These are phyloP conservation scores for Dione juno DNA, from an alignment of 2,888 invertebrate genomes.

Conservation along the genomic window DNA sequence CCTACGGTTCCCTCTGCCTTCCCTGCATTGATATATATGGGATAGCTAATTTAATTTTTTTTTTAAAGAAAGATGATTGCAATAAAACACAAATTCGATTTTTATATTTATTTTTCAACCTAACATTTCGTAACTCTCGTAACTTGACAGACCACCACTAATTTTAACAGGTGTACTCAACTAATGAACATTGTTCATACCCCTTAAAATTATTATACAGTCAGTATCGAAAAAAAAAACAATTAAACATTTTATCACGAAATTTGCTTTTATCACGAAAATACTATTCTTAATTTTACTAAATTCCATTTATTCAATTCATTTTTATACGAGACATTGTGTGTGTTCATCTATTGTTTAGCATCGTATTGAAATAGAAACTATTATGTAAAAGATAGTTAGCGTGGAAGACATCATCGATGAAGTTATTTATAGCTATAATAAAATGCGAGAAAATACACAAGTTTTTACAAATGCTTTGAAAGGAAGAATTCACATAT, in stretches of 20 bases:
- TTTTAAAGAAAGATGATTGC: too few relatives aligned
- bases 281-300: slow-evolving; percentile 77
- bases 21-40: too few relatives aligned
- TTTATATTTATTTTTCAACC: slow-evolving; percentile 81
- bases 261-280: slow-evolving; percentile 82
- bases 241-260: slow-evolving; percentile 79
- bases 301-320: slow-evolving; percentile 80
- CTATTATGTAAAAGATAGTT: slow-evolving; percentile 28
- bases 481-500: neutral
- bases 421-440: slow-evolving; percentile 20
- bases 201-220: slow-evolving; percentile 77
- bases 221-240: slow-evolving; percentile 80
- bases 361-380: slow-evolving; percentile 28
- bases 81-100: slow-evolving; percentile 66
- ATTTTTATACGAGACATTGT: slow-evolving; percentile 40
- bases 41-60: too few relatives aligned
- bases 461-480: slow-evolving; percentile 14
- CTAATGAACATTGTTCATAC: slow-evolving; percentile 83
- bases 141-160: slow-evolving; percentile 81
- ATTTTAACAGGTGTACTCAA: slow-evolving; percentile 78
- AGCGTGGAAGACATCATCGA: slow-evolving; percentile 38
- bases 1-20: too few relatives aligned
- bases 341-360: slow-evolving; percentile 30
- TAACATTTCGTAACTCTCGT: slow-evolving; percentile 80
- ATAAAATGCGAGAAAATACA: slow-evolving; percentile 27